Evolutionary conservation across 2,113 vertebrate genomes (phyloP), one percentile per base, ranked within the genome.

Genomic region (Dryoscopus gambensis): DNA sequence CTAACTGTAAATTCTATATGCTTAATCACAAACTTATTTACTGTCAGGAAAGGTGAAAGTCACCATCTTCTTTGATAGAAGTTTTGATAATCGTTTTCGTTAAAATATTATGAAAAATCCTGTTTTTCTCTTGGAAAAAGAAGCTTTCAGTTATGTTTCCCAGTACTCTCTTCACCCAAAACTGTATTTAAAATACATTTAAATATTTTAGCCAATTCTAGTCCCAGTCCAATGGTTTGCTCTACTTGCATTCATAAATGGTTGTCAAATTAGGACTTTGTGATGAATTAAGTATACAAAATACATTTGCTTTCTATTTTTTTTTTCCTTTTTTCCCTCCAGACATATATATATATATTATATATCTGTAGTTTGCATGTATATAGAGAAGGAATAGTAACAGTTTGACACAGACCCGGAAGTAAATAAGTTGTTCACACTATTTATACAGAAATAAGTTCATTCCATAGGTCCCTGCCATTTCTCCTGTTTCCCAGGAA

Each of bases 321-420:
- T 60, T n/a, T n/a, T 47, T 17, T 3, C 1, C 4, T 1, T 3
- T 18, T 44, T 11, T 10, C 0, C 3, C 4, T 5, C 3, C 22
- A 15, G 4, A 83, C n/a, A 30, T 19, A 19, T 11, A 53, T 52
- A 62, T 47, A 62, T 47, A 24, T 37, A 2, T 53, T 47, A 24
- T 37, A 2, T 53, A 14, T 53, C 22, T 84, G 9, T 47, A 65
- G 8, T 59, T 71, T 24, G 11, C 49, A 44, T 13, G 7, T 46
- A 13, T 50, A 46, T 11, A 65, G 22, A 73, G 55, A 84, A 67
- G 4, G 2, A 69, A 27, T 21, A 40, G 19, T 39, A 69, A 25
- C 14, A 53, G 7, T 57, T 55, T 63, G 21, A 71, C 30, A 63
- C 4, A 64, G 47, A 7, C 11, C 1, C 39, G 49, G 33, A 75